A percentile compares a stretch with the other conserved stretches of the same genome.
These are phyloP conservation scores for Cololabis saira DNA, from an alignment of 2,113 vertebrate genomes.

Conservation along the genomic window DNA sequence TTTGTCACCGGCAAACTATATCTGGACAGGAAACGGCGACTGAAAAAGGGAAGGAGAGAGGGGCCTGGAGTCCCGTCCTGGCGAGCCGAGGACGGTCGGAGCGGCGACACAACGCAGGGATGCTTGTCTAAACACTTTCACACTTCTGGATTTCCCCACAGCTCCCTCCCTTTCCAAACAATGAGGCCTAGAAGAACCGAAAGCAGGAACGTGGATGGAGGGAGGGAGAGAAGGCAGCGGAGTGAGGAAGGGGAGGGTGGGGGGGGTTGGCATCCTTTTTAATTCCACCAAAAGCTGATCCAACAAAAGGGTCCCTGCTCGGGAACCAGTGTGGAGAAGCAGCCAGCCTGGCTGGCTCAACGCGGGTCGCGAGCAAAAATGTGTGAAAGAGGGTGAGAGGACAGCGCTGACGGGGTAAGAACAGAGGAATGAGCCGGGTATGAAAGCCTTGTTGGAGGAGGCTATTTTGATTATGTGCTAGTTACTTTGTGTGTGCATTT, in stretches of 20 bases:
- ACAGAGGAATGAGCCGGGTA: conserved; percentile 13
- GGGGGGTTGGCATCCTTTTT: conserved; percentile 56
- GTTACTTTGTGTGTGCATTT: neutral
- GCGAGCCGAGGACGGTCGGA: conserved; percentile 22
- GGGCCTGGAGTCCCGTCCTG: neutral
- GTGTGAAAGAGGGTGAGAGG: conserved; percentile 29
- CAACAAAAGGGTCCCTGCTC: conserved; percentile 60
- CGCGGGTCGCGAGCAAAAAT: conserved; percentile 52
- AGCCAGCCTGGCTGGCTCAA: conserved; percentile 38
- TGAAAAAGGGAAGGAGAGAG: conserved; percentile 4
- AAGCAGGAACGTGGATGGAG: conserved; percentile 21
- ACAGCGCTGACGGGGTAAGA: conserved; percentile 24
- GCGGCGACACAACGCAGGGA: conserved; percentile 23
- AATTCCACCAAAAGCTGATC: conserved; percentile 66
- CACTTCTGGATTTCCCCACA: conserved; percentile 30
- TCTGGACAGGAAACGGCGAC: conserved; percentile 35
- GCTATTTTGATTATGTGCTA: conserved; percentile 6
- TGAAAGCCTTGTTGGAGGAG: conserved; percentile 38
- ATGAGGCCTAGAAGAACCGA: conserved; percentile 51
- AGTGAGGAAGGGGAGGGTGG: no score
- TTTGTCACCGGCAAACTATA: conserved; percentile 37
- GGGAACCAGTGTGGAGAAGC: conserved; percentile 40
- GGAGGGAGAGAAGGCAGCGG: neutral
- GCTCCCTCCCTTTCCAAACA: conserved; percentile 49
- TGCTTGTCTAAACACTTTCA: conserved; percentile 53